Evolutionary conservation across 1,140 invertebrate genomes (phyloP), one percentile per base, ranked within the genome.

Genomic region (Mylabris phalerata): DNA sequence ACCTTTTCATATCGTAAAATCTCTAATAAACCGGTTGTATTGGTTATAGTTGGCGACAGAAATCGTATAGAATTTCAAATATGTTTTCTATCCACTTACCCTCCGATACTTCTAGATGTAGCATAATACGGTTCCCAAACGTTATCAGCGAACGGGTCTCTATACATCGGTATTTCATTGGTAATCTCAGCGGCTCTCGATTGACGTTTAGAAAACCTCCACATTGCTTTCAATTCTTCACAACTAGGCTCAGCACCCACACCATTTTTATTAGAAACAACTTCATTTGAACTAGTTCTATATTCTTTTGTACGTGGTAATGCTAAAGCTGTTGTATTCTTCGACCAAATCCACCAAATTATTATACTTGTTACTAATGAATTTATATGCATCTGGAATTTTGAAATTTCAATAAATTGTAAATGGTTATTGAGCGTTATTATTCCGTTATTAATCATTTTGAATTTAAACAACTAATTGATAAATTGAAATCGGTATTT

Each of bases 141-240:
- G 74, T 90, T 90, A 71, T 87, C 87, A 44, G 84, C 80, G 67
- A 91, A 87, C 1, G 89, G 88, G 70, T 92, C 88, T 26, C 85
- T 80, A 72, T 86, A 89, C 42, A 85, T 84, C 32, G 86, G 87
- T 61, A 92, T 83, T 75, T 91, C 86, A 74, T 93, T 92, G 59
- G 89, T 91, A 41, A 87, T 84, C 74, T 92, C 89, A 2, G 89
- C 86, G 4, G 89, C 87, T 47, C 90, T 80, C n/a, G 88, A 89
- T 75, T 93, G 90, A 52, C 91, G 76, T 72, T 90, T 91, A 13
- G 89, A 92, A 75, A 92, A 90, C 71, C 90, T 84, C 92, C 91
- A 94, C 90, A 94, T 93, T 3, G 87, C 88, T 48, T 90, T 84
- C 32, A 94, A 78, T 73, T 93, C 87, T 54, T 92, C 89, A 72